These are phyloP conservation scores for Peromyscus eremicus DNA, from an alignment of 2,797 vertebrate genomes.

Conservation along the genomic window DNA sequence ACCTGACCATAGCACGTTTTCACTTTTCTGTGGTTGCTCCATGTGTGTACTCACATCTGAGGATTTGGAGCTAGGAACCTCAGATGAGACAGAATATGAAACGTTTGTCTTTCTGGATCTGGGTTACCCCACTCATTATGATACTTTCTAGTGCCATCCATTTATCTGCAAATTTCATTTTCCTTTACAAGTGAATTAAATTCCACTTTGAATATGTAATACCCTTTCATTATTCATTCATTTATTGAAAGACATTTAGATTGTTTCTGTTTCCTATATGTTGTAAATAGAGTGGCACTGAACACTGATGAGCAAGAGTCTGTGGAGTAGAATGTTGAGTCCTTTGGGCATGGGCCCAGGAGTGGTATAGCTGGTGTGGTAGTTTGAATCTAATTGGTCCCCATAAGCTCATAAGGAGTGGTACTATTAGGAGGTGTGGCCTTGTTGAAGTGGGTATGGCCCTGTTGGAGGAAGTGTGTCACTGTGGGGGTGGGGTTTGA, in stretches of 20 bases:
- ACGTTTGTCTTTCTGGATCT: not conserved
- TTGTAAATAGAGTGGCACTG: not conserved
- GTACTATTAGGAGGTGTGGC: too few relatives aligned
- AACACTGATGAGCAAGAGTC: not conserved
- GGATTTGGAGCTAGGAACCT: not conserved
- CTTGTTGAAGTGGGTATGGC: not conserved
- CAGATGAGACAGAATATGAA: not conserved
- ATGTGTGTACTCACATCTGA: not conserved
- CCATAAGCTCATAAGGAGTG: not conserved
- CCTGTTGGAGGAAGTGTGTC: not conserved
- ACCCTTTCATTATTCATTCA: too few relatives aligned
- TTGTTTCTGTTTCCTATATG: not conserved
- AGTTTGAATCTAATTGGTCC: not conserved
- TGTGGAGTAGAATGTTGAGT: not conserved
- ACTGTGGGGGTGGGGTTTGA: not conserved
- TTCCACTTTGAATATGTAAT: not conserved
- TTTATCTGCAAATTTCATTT: not conserved
- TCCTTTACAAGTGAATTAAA: not conserved
- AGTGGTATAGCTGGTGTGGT: not conserved
- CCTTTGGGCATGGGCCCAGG: not conserved
- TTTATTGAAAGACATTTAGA: too few relatives aligned
- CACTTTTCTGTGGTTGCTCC: not conserved
- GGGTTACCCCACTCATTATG: not conserved
- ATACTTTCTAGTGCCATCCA: not conserved
- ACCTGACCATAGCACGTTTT: not conserved